These are phyloP conservation scores for Epirrita christyi DNA, from an alignment of 2,888 invertebrate genomes.

Conservation along the genomic window DNA sequence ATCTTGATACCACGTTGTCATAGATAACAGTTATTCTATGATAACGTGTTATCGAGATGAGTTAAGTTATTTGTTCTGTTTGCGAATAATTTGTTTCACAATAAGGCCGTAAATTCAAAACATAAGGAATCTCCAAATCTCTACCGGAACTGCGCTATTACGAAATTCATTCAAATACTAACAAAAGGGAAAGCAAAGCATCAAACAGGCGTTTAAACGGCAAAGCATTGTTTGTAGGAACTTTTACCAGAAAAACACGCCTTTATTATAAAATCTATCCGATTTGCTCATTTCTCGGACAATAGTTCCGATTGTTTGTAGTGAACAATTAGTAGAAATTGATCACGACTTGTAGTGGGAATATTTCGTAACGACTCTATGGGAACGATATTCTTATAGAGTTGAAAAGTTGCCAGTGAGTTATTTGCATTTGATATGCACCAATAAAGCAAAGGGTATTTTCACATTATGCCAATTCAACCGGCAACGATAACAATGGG, in stretches of 20 bases:
- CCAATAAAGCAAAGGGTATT: too few relatives aligned
- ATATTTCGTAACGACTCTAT: slow-evolving; percentile 14
- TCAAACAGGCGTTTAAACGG: slow-evolving; percentile 56
- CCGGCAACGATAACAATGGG: too few relatives aligned
- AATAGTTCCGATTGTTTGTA: slow-evolving; percentile 69
- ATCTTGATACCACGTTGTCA: too few relatives aligned
- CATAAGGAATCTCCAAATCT: slow-evolving; percentile 40
- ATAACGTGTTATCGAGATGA: too few relatives aligned
- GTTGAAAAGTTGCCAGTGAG: neutral
- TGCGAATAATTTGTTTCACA: slow-evolving; percentile 23
- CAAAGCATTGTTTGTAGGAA: slow-evolving; percentile 66
- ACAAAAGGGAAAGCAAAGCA: slow-evolving; percentile 73
- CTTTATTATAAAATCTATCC: slow-evolving; percentile 62
- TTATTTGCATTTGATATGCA: too few relatives aligned
- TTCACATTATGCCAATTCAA: too few relatives aligned
- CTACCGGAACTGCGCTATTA: slow-evolving; percentile 50
- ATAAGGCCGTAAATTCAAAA: slow-evolving; percentile 28
- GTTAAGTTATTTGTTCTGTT: too few relatives aligned
- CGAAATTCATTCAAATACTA: slow-evolving; percentile 56
- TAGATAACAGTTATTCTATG: too few relatives aligned
- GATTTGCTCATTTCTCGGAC: slow-evolving; percentile 60
- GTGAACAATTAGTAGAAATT: slow-evolving; percentile 61
- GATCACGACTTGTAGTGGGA: slow-evolving; percentile 47
- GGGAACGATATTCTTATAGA: slow-evolving; percentile 38
- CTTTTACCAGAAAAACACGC: slow-evolving; percentile 68